A percentile compares a stretch with the other conserved stretches of the same genome.
Conservation (phyloP, 2,888 invertebrate genomes). For the Graphium colonna region DNA sequence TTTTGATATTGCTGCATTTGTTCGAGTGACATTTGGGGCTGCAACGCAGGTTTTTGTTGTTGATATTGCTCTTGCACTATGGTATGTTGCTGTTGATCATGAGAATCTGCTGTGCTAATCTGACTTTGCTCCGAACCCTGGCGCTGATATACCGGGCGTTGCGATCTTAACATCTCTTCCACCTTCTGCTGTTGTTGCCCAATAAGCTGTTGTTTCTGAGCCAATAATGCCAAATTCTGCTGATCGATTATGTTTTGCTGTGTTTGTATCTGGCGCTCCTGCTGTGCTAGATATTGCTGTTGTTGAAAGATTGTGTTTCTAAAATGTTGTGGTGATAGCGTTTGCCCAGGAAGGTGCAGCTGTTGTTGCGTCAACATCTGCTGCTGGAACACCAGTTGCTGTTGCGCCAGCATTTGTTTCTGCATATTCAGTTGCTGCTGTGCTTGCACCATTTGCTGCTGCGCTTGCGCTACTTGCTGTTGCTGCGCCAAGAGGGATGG, state of each 20-base stretch:
- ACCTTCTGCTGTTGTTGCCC: slow-evolving; percentile 77
- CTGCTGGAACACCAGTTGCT: slow-evolving; percentile 71
- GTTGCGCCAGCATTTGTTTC: slow-evolving; percentile 70
- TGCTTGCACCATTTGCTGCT: slow-evolving; percentile 66
- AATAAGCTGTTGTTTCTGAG: slow-evolving; percentile 73
- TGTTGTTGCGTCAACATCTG: slow-evolving; percentile 70
- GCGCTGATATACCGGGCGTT: slow-evolving; percentile 64
- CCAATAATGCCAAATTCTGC: slow-evolving; percentile 71
- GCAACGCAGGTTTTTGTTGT: slow-evolving; percentile 52
- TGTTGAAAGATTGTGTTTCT: slow-evolving; percentile 56
- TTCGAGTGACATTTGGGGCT: slow-evolving; percentile 66
- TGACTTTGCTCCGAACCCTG: slow-evolving; percentile 73
- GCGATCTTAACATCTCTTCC: slow-evolving; percentile 59
- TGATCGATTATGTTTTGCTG: slow-evolving; percentile 80
- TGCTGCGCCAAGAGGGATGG: slow-evolving; percentile 61
- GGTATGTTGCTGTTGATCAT: slow-evolving; percentile 52
- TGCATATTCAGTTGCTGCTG: slow-evolving; percentile 73
- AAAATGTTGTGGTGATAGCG: slow-evolving; percentile 66
- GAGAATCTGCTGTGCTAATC: slow-evolving; percentile 56
- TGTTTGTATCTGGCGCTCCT: slow-evolving; percentile 72
- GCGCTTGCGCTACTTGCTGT: slow-evolving; percentile 70
- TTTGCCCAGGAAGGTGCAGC: slow-evolving; percentile 68
- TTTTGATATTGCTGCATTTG: slow-evolving; percentile 53
- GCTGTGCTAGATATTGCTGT: slow-evolving; percentile 75
- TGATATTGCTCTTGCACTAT: slow-evolving; percentile 52